phyloP scores from a whole-genome alignment of 2,797 vertebrate species.

The Danio albolineatus region DNA sequence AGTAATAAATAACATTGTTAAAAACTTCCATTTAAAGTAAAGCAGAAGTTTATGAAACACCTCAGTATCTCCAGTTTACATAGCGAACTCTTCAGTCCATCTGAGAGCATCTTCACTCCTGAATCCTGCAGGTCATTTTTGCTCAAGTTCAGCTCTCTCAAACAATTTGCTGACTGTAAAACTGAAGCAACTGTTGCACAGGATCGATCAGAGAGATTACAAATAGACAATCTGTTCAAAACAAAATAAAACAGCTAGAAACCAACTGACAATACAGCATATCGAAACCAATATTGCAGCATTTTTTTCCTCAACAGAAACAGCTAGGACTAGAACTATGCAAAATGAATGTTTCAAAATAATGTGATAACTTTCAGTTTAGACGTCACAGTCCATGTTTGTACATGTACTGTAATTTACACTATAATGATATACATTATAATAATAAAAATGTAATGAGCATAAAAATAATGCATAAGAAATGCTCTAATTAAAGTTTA shows the following conservation, averaged over 20 bases:
- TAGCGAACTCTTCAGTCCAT: conserved; percentile 9
- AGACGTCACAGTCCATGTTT: too few species aligned
- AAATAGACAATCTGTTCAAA: conserved; percentile 7
- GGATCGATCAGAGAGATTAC: background rate
- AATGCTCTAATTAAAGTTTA: too few species aligned
- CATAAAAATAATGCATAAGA: too few species aligned
- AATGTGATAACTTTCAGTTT: too few species aligned
- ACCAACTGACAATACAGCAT: too few species aligned
- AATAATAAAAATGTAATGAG: too few species aligned
- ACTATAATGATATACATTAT: too few species aligned
- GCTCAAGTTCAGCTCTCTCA: conserved; percentile 33
- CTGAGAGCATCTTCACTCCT: conserved; percentile 15
- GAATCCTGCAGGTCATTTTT: conserved; percentile 39
- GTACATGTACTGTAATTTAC: too few species aligned
- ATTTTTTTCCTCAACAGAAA: background rate
- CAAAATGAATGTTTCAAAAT: too few species aligned
- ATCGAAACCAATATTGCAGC: background rate
- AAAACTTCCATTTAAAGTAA: background rate
- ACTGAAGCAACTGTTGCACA: conserved; percentile 20
- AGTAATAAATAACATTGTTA: too few species aligned
- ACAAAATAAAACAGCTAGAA: background rate
- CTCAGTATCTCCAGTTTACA: conserved; percentile 36
- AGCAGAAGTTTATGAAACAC: background rate
- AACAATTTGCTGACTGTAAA: background rate
- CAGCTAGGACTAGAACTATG: too few species aligned